A percentile compares a stretch with the other conserved stretches of the same genome.
phyloP scores from a whole-genome alignment of 2,888 invertebrate species.

The Tinea pellionella region DNA sequence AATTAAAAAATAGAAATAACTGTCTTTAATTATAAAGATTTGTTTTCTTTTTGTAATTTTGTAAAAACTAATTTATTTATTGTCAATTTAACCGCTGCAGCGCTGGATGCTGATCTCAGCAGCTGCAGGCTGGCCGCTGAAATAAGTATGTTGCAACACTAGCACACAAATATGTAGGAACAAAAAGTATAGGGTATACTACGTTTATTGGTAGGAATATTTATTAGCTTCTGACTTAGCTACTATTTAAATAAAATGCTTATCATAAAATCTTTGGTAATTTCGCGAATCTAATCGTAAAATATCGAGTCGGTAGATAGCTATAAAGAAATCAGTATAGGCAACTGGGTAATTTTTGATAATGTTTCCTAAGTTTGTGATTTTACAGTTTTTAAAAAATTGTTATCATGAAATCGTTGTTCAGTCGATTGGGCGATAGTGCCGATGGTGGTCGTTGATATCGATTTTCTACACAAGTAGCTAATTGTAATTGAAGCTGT shows the following conservation, averaged over 20 bases:
- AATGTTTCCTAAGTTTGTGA: background rate
- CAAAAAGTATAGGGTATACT: no score
- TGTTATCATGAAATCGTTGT: slow-evolving; percentile 53
- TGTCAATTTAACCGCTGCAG: no score
- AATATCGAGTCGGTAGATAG: slow-evolving; percentile 1
- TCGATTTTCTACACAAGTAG: background rate
- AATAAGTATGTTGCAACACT: no score
- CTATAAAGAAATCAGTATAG: background rate
- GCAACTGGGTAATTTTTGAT: background rate
- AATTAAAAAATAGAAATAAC: no score
- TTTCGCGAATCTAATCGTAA: background rate
- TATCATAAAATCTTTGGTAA: slow-evolving; percentile 5
- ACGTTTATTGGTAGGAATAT: background rate
- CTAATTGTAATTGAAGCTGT: background rate
- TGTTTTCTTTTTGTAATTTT: no score
- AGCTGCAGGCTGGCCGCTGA: no score
- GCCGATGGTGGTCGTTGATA: slow-evolving; percentile 28
- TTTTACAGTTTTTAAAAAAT: slow-evolving; percentile 26
- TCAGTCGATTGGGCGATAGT: slow-evolving; percentile 62
- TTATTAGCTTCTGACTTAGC: background rate
- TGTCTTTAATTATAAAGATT: no score
- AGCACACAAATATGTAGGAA: no score
- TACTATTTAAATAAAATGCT: background rate
- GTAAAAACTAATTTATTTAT: no score
- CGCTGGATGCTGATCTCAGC: no score